Evolutionary conservation across 1,140 invertebrate genomes (phyloP).

Genomic region (Philopotamus ludificatus): DNA sequence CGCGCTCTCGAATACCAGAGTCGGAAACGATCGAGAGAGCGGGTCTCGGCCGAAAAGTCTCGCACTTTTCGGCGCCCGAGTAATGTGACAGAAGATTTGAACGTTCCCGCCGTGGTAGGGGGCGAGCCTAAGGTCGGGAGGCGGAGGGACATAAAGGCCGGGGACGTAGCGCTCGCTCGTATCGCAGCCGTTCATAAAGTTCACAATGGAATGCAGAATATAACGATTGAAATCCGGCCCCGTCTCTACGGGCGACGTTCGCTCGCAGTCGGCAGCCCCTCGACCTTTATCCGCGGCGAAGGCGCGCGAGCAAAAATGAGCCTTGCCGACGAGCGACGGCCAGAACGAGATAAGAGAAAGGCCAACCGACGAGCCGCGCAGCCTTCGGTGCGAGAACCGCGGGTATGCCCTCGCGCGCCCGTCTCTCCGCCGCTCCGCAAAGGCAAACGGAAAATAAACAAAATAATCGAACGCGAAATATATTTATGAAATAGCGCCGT

Average conservation of each 20-base stretch:
- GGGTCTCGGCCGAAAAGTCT: not conserved
- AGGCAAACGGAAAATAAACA: not conserved
- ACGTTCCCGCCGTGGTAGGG: constrained; percentile 8
- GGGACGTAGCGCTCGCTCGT: constrained; percentile 3
- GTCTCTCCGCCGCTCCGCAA: not conserved
- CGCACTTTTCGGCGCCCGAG: not conserved
- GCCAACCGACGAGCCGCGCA: constrained; percentile 28
- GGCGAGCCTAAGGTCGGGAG: not conserved
- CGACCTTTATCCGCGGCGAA: not conserved
- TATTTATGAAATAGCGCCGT: too few relatives aligned
- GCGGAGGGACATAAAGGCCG: not conserved
- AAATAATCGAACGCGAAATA: constrained; percentile 8
- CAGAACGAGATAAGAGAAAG: constrained; percentile 39
- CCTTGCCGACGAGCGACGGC: constrained; percentile 24
- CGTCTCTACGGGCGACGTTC: constrained; percentile 35
- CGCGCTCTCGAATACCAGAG: not conserved
- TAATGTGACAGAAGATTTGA: not conserved
- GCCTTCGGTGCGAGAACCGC: constrained; percentile 5
- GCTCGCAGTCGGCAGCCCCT: constrained; percentile 14
- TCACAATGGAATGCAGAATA: constrained; percentile 39
- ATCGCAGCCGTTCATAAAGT: constrained; percentile 38
- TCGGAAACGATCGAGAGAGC: not conserved
- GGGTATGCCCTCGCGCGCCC: not conserved
- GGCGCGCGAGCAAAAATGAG: constrained; percentile 27
- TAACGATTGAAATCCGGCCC: constrained; percentile 37